Evolutionary conservation across 1,140 invertebrate genomes (phyloP).

Genomic region (Kradibia gibbosae): DNA sequence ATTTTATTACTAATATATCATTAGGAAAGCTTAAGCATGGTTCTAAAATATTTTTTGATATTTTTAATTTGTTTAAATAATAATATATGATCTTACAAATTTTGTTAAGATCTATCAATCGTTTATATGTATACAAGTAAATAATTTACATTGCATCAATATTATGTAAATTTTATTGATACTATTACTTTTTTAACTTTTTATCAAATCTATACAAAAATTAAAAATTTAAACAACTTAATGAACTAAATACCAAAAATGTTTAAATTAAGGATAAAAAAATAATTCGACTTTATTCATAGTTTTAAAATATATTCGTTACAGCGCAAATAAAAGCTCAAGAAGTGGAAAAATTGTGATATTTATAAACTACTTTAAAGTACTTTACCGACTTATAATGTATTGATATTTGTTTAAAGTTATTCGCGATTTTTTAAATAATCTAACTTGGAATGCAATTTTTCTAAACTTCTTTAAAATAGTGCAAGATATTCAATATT

Average conservation of each 20-base stretch:
- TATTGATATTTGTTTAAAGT: neutral
- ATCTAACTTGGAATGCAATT: neutral
- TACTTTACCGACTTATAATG: slow-evolving; percentile 38
- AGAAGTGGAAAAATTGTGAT: slow-evolving; percentile 56
- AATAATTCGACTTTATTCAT: slow-evolving; percentile 2
- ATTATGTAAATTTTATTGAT: neutral
- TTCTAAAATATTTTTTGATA: neutral
- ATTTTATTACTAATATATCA: neutral
- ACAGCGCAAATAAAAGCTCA: slow-evolving; percentile 49
- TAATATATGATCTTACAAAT: neutral
- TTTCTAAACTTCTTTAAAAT: neutral
- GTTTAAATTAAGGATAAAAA: neutral
- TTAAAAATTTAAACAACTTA: neutral
- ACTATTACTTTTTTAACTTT: neutral
- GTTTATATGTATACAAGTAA: too few species aligned
- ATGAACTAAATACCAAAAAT: neutral
- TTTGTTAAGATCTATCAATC: too few species aligned
- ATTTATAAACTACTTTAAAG: slow-evolving; percentile 53
- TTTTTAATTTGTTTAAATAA: neutral
- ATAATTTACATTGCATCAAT: neutral
- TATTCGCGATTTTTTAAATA: neutral
- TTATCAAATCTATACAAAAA: neutral
- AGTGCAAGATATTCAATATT: neutral
- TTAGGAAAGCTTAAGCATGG: too few species aligned
- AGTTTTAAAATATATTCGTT: slow-evolving; percentile 44